Conservation (phyloP, 2,888 invertebrate genomes). For the Pristionchus fissidentatus region DNA sequence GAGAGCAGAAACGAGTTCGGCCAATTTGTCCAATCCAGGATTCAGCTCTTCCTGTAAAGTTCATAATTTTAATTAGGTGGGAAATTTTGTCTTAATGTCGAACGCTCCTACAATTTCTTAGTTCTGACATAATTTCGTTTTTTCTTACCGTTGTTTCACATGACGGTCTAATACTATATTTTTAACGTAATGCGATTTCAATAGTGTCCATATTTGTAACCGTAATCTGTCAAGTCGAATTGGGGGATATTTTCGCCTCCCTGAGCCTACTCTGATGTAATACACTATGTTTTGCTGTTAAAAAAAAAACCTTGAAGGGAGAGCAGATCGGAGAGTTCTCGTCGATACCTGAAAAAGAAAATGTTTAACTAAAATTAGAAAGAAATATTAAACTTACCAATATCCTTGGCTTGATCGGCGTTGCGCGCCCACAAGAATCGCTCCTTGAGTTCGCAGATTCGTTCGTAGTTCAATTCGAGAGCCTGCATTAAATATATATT, state of each 20-base stretch:
- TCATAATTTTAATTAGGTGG: neutral
- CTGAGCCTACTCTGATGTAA: too few species aligned
- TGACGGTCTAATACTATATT: too few species aligned
- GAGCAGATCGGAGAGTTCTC: constrained; percentile 70
- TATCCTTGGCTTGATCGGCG: constrained; percentile 67
- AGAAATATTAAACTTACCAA: constrained; percentile 54
- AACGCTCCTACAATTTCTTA: too few species aligned
- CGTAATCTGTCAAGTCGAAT: too few species aligned
- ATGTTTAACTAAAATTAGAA: neutral
- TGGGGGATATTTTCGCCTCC: too few species aligned
- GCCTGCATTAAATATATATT: constrained; percentile 54
- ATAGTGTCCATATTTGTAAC: too few species aligned
- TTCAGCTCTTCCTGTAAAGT: constrained; percentile 67
- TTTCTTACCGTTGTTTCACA: too few species aligned
- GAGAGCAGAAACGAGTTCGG: constrained; percentile 62
- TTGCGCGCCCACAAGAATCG: constrained; percentile 68
- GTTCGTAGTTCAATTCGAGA: constrained; percentile 68
- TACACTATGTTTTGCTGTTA: too few species aligned
- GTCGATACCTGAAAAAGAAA: constrained; percentile 55
- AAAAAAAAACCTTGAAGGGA: constrained; percentile 67
- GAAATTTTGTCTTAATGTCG: neutral
- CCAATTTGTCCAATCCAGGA: constrained; percentile 65
- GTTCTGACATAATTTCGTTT: neutral
- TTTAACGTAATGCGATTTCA: too few species aligned
- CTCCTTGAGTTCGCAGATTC: constrained; percentile 70